Base-by-base conservation (phyloP, 1,140 invertebrate genomes). In the Neuroterus valhalla region DNA sequence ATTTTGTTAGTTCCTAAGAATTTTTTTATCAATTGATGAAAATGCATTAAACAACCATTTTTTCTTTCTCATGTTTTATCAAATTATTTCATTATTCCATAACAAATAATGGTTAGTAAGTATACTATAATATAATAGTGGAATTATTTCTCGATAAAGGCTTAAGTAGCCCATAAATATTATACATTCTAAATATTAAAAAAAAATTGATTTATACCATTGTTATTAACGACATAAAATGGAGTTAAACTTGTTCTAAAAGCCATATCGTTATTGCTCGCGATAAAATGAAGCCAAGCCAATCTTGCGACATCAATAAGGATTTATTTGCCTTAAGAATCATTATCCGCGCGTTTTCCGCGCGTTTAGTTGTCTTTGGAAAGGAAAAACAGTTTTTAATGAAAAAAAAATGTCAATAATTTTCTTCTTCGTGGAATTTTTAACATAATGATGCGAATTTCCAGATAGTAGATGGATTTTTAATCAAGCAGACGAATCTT, bases 271-370 rank as follows among this genome's bases (percentile, higher is more conserved):
- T 62, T 62, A 31, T 62, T 26, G 26, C 55, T 62, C 55, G 21
- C n/a, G 55, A 62, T 62, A 62, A 62, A 50, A 38, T 38, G 31
- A 8, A 31, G 21, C 55, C 3, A 38, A 62, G 21, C 14, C 12
- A 21, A 21, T 62, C 23, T 62, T 23, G 21, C 14, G 31, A 62
- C 31, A 15, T 21, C 23, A 12, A 21, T 23, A 14, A 15, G 55
- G 55, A 62, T 62, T 62, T 62, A 62, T 62, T 62, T 14, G 31
- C n/a, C n/a, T n/a, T n/a, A n/a, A n/a, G n/a, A n/a, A n/a, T n/a
- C n/a, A n/a, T n/a, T n/a, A n/a, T n/a, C n/a, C n/a, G n/a, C n/a
- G n/a, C n/a, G n/a, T n/a, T n/a, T n/a, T n/a, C n/a, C n/a, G n/a
- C n/a, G n/a, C n/a, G n/a, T n/a, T n/a, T n/a, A n/a, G n/a, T n/a